Evolutionary conservation across 1,140 invertebrate species (phyloP).

Genomic region (Lordiphosa stackelbergi): DNA sequence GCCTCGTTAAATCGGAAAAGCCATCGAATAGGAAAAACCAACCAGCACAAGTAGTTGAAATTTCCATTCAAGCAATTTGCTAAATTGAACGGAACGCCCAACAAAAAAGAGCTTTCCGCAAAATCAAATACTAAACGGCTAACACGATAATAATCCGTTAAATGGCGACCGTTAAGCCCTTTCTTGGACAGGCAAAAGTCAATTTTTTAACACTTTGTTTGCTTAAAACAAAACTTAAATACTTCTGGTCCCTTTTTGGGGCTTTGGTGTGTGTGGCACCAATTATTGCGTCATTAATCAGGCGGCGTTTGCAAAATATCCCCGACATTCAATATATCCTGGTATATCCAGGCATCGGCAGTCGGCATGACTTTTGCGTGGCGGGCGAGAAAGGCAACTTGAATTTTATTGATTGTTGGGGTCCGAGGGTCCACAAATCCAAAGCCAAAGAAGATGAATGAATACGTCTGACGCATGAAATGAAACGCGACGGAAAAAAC

Average conservation of each 20-base stretch:
- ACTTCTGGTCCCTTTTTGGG: constrained; percentile 26
- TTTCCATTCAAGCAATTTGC: constrained; percentile 67
- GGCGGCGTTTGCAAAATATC: constrained; percentile 67
- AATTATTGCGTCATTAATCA: constrained; percentile 76
- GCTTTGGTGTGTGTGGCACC: constrained; percentile 35
- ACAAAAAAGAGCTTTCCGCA: constrained; percentile 44
- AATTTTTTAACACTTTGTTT: constrained; percentile 72
- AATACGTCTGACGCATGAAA: constrained; percentile 61
- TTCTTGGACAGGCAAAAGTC: constrained; percentile 40
- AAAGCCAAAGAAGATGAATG: constrained; percentile 67
- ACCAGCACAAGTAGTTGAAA: constrained; percentile 45
- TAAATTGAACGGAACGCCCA: constrained; percentile 69
- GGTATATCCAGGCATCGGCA: constrained; percentile 34
- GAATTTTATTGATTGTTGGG: constrained; percentile 71
- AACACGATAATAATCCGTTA: constrained; percentile 74
- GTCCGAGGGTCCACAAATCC: constrained; percentile 40
- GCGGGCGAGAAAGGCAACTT: constrained; percentile 66
- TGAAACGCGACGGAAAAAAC: constrained; percentile 18
- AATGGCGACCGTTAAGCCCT: constrained; percentile 43
- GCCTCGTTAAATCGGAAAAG: constrained; percentile 10
- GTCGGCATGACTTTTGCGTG: constrained; percentile 66
- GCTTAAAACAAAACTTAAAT: constrained; percentile 52
- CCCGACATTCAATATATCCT: constrained; percentile 52
- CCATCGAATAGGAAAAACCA: constrained; percentile 6
- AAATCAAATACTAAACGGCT: constrained; percentile 65